These are phyloP conservation scores for Diglossa brunneiventris DNA, from an alignment of 2,113 vertebrate genomes.

Conservation along the genomic window DNA sequence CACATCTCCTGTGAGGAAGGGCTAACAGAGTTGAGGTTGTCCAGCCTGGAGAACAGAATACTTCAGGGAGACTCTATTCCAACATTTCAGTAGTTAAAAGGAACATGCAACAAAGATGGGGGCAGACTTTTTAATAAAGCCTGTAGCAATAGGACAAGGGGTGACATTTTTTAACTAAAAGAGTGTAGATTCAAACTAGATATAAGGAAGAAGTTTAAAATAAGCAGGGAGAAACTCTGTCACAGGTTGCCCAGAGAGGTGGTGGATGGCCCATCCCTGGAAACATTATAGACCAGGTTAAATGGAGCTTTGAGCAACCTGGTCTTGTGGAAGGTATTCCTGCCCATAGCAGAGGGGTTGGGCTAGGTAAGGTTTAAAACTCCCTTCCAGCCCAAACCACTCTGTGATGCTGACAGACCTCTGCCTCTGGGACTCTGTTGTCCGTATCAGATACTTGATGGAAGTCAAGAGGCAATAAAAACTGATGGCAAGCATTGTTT, in stretches of 20 bases:
- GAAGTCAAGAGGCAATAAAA: not conserved
- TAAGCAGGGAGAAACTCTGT: not conserved
- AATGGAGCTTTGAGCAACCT: not conserved
- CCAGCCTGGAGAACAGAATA: not conserved
- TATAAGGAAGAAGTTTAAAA: not conserved
- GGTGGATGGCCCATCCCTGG: not conserved
- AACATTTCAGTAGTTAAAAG: not conserved
- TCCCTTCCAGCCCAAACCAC: not conserved
- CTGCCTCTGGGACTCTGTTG: not conserved
- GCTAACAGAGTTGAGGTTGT: not conserved
- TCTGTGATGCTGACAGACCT: not conserved
- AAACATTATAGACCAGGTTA: not conserved
- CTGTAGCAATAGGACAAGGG: rapidly evolving
- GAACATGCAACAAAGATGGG: not conserved
- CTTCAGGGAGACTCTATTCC: rapidly evolving
- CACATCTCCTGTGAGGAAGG: not conserved
- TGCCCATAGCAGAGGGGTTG: rapidly evolving
- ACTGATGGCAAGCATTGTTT: not conserved
- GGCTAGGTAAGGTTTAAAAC: not conserved
- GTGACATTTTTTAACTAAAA: not conserved
- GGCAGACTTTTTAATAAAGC: not conserved
- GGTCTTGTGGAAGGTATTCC: not conserved
- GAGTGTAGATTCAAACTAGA: rapidly evolving
- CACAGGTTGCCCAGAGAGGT: not conserved
- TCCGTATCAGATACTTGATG: not conserved